phyloP scores from a whole-genome alignment of 2,888 invertebrate genomes.

The Dasypolia templi region DNA sequence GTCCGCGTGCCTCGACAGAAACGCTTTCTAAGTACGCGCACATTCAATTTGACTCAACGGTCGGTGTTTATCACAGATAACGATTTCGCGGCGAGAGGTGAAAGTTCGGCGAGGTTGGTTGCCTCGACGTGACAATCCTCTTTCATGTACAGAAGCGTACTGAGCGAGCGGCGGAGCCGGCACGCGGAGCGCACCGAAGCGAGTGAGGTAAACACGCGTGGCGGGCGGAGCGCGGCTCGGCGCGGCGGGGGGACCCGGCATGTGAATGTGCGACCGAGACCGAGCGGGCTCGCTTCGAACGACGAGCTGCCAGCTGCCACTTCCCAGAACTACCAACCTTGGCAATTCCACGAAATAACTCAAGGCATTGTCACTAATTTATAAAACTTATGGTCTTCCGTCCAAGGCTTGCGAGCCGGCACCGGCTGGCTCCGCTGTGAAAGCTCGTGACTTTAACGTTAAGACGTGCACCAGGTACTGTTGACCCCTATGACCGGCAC shows the following conservation, averaged over 20 bases:
- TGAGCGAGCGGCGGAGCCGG: slow-evolving; percentile 70
- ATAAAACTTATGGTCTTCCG: slow-evolving; percentile 87
- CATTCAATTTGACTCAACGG: slow-evolving; percentile 88
- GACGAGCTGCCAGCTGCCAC: slow-evolving; percentile 78
- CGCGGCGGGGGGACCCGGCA: slow-evolving; percentile 63
- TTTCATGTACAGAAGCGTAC: slow-evolving; percentile 81
- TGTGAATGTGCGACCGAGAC: slow-evolving; percentile 70
- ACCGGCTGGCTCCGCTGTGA: slow-evolving; percentile 67
- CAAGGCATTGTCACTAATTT: slow-evolving; percentile 89
- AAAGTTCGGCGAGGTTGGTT: slow-evolving; percentile 84
- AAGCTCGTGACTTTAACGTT: slow-evolving; percentile 70
- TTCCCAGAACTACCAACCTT: slow-evolving; percentile 88
- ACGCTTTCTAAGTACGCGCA: slow-evolving; percentile 86
- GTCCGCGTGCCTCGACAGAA: slow-evolving; percentile 83
- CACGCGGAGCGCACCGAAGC: slow-evolving; percentile 66
- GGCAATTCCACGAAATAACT: slow-evolving; percentile 88
- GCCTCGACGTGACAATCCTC: slow-evolving; percentile 78
- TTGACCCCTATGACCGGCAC: slow-evolving; percentile 76
- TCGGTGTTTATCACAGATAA: slow-evolving; percentile 87
- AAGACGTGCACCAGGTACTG: slow-evolving; percentile 68
- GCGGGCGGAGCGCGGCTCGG: slow-evolving; percentile 63
- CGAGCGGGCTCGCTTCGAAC: slow-evolving; percentile 68
- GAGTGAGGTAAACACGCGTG: slow-evolving; percentile 73
- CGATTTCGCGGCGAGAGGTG: slow-evolving; percentile 87
- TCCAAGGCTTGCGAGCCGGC: slow-evolving; percentile 75